A percentile compares a stretch with the other conserved stretches of the same genome.
Conservation (phyloP, 2,113 vertebrate genomes). For the Oostethus manadensis region DNA sequence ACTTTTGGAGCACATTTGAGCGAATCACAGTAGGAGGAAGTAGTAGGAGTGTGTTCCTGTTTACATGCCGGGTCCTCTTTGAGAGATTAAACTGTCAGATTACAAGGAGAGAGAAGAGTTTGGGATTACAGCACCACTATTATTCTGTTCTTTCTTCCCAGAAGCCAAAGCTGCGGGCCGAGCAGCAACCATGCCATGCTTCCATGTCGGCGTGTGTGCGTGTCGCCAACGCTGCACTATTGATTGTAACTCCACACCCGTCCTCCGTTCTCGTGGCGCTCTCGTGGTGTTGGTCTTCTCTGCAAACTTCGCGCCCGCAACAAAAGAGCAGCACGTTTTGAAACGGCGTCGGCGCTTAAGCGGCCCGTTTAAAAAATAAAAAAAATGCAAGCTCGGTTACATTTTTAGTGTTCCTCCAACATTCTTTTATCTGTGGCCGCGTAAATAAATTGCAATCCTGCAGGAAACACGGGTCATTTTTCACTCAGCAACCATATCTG, state of each 20-base stretch:
- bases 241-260: background rate
- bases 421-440: too few species aligned
- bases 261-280: background rate
- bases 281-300: background rate
- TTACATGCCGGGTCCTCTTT: conserved; percentile 3
- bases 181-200: too few species aligned
- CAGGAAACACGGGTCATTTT: too few species aligned
- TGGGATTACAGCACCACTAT: background rate
- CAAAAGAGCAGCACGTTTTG: background rate
- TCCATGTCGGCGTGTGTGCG: too few species aligned
- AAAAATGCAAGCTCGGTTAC: too few species aligned
- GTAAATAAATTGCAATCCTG: too few species aligned
- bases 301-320: background rate
- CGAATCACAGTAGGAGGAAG: too few species aligned
- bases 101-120: background rate
- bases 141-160: background rate
- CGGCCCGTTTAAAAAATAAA: too few species aligned
- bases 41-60: too few species aligned
- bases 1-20: too few species aligned
- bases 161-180: background rate
- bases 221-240: background rate
- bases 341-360: background rate
- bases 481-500: too few species aligned
- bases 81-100: conserved; percentile 6
- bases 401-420: too few species aligned